Evolutionary conservation across 1,140 invertebrate species (phyloP).

Genomic region (Sycophaga agraensis): DNA sequence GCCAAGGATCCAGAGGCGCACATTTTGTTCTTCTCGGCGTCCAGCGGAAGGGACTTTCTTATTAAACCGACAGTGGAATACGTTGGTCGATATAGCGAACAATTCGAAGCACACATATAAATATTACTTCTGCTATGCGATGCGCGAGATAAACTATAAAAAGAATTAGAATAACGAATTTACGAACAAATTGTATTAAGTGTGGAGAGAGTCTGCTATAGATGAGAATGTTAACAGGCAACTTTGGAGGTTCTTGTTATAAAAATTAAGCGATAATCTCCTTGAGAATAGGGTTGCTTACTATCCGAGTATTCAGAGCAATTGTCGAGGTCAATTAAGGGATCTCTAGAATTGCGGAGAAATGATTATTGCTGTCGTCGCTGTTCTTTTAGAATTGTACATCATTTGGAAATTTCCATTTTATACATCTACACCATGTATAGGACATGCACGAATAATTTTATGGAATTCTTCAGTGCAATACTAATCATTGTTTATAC

Average conservation of each 20-base stretch:
- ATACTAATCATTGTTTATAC: constrained; percentile 19
- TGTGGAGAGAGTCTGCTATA: constrained; percentile 4
- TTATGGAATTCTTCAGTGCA: constrained; percentile 23
- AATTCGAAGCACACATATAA: no score
- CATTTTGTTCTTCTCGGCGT: not conserved
- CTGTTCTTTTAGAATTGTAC: constrained; percentile 13
- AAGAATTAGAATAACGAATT: constrained; percentile 9
- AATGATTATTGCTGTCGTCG: no score
- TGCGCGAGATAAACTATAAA: not conserved
- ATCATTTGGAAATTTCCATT: constrained; percentile 7
- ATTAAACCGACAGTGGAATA: no score
- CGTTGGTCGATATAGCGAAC: no score
- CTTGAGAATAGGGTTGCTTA: not conserved
- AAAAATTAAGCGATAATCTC: not conserved
- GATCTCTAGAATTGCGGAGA: not conserved
- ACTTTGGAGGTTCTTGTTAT: not conserved
- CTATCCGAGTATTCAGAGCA: not conserved
- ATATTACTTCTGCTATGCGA: constrained; percentile 21
- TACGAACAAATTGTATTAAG: constrained; percentile 17
- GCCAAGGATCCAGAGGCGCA: no score
- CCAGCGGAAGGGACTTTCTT: not conserved
- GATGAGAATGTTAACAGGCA: not conserved
- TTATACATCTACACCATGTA: constrained; percentile 14
- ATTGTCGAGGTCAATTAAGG: constrained; percentile 1
- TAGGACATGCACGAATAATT: constrained; percentile 9